Conservation (phyloP, 2,888 invertebrate genomes). For the Aporophyla lueneburgensis region DNA sequence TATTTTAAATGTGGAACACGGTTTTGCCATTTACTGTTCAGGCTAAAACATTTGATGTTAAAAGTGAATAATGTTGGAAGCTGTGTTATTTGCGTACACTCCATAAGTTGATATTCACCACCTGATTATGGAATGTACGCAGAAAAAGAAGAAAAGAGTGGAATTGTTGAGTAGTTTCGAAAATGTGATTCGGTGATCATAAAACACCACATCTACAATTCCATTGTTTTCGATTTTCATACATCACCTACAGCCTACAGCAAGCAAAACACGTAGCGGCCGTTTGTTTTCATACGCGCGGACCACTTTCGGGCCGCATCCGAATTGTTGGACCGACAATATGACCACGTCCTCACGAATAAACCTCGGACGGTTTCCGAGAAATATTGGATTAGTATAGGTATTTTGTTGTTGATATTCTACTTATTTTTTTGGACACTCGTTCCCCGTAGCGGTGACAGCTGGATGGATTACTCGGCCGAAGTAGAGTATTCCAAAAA, state of each 20-base stretch:
- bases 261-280: constrained; percentile 70
- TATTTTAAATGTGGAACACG: background rate
- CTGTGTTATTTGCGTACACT: too few species aligned
- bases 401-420: constrained; percentile 44
- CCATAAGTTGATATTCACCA: too few species aligned
- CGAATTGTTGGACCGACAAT: constrained; percentile 65
- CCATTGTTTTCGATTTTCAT: constrained; percentile 28
- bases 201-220: constrained; percentile 43
- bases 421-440: constrained; percentile 25
- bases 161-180: too few species aligned
- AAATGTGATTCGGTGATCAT: too few species aligned
- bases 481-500: too few species aligned
- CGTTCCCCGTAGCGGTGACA: background rate
- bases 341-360: constrained; percentile 57
- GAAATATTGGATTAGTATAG: constrained; percentile 44
- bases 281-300: constrained; percentile 77
- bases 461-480: constrained; percentile 5
- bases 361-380: constrained; percentile 48
- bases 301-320: constrained; percentile 65
- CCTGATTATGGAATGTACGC: too few species aligned
- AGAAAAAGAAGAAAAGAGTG: too few species aligned
- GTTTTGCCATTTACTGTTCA: background rate
- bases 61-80: too few species aligned
- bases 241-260: constrained; percentile 29
- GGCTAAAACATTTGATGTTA: too few species aligned